A percentile compares a stretch with the other conserved stretches of the same genome.
These are phyloP conservation scores for Chlorospingus flavigularis DNA, from an alignment of 2,797 vertebrate species.

Conservation along the genomic window DNA sequence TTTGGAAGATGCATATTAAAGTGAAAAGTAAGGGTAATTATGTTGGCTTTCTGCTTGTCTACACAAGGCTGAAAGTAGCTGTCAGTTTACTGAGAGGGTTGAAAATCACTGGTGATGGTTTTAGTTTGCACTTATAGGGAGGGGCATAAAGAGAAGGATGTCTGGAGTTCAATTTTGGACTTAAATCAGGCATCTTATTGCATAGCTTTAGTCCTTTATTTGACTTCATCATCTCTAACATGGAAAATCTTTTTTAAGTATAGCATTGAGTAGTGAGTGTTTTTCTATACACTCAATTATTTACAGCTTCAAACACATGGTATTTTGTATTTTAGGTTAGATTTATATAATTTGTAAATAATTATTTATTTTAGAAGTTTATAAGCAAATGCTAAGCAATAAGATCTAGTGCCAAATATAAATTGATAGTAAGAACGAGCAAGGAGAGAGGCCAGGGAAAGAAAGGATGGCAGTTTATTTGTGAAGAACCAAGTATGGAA, in stretches of 20 bases:
- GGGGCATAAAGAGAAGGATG: background rate
- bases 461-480: background rate
- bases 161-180: background rate
- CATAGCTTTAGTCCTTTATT: background rate
- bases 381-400: background rate
- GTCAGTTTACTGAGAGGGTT: background rate
- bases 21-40: background rate
- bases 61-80: background rate
- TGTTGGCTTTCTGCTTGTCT: background rate
- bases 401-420: background rate
- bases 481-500: background rate
- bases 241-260: background rate
- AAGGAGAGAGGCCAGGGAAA: background rate
- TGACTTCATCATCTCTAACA: background rate
- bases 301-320: background rate
- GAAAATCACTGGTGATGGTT: background rate
- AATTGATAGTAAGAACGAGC: background rate
- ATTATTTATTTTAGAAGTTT: background rate
- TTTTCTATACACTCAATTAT: background rate
- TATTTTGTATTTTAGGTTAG: background rate
- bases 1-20: background rate
- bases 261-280: background rate
- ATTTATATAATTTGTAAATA: background rate
- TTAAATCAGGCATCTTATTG: background rate
- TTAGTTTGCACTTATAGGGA: background rate